Conservation (phyloP, 2,113 vertebrate genomes). For the Uria aalge region DNA sequence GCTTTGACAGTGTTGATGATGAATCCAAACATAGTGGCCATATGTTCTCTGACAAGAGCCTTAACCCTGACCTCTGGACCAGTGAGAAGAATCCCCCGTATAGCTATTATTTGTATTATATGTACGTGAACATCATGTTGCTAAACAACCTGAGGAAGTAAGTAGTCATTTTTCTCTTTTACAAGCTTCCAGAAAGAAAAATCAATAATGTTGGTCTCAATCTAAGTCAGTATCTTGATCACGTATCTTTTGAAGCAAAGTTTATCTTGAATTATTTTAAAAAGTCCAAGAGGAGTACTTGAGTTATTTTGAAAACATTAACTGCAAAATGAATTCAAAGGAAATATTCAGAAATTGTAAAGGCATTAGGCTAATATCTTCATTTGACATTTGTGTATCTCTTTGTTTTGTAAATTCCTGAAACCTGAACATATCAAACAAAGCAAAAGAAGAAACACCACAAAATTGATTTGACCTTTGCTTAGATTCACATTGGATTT, state of each 20-base stretch:
- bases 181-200: not conserved
- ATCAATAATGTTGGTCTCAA: not conserved
- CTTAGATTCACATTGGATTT: not conserved
- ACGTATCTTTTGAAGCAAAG: not conserved
- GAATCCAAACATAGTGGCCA: conserved; percentile 98
- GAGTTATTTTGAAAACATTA: not conserved
- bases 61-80: conserved; percentile 90
- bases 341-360: not conserved
- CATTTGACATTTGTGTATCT: not conserved
- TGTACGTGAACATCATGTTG: conserved; percentile 99
- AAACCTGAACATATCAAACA: not conserved
- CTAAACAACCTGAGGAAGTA: conserved; percentile 97
- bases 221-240: not conserved
- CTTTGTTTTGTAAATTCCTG: not conserved
- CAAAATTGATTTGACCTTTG: not conserved
- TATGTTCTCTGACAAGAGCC: conserved; percentile 94
- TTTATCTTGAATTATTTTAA: not conserved
- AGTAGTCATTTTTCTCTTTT: conserved; percentile 42
- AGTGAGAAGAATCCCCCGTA: conserved; percentile 92
- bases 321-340: not conserved
- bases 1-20: conserved; percentile 98
- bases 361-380: not conserved
- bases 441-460: not conserved
- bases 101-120: conserved; percentile 96
- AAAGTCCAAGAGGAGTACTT: not conserved